These are phyloP conservation scores for Eolophus roseicapilla DNA, from an alignment of 2,113 vertebrate species.

Conservation along the genomic window DNA sequence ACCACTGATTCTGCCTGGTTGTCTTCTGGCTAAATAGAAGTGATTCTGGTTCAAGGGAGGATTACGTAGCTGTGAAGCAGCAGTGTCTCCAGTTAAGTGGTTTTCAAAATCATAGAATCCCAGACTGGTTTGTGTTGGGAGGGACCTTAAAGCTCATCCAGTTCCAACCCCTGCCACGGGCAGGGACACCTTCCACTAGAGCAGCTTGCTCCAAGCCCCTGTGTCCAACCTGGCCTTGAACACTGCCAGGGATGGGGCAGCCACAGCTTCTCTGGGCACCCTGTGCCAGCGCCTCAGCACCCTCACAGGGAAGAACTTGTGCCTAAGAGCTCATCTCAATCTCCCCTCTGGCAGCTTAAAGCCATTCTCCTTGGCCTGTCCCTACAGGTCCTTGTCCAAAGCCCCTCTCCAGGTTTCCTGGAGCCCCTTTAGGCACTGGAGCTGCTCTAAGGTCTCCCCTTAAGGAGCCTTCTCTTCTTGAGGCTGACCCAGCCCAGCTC, in stretches of 20 bases:
- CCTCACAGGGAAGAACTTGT: too few species aligned
- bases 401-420: too few species aligned
- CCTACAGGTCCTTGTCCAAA: too few species aligned
- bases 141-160: background rate
- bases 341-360: too few species aligned
- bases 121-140: background rate
- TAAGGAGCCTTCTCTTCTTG: too few species aligned
- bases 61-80: background rate
- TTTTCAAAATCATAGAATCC: background rate
- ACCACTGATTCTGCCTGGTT: background rate
- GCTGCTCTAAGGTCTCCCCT: too few species aligned
- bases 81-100: background rate
- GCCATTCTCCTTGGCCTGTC: too few species aligned
- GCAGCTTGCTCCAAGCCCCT: background rate
- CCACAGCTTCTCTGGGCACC: too few species aligned
- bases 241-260: too few species aligned
- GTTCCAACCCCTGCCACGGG: background rate
- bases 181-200: background rate
- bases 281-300: too few species aligned
- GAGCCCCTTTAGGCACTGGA: too few species aligned
- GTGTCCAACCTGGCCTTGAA: background rate
- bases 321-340: too few species aligned
- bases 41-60: background rate
- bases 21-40: background rate
- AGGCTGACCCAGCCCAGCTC: background rate